These are phyloP conservation scores for Caenorhabditis afra DNA, from an alignment of 2,888 invertebrate species.

Conservation along the genomic window DNA sequence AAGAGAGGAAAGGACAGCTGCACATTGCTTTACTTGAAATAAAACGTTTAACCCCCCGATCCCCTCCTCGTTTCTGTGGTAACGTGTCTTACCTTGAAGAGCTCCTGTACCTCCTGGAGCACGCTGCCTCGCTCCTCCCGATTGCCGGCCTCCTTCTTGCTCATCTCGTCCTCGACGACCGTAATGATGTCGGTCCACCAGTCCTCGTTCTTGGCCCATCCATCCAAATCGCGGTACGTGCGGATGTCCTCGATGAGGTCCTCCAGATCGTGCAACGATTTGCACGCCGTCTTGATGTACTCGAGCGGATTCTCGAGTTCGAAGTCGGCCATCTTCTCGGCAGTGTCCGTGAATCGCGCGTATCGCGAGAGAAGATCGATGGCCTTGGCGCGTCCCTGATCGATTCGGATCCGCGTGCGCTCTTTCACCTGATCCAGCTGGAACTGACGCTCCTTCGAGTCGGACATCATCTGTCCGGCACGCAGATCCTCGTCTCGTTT, in stretches of 20 bases:
- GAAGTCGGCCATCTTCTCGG: slow-evolving; percentile 89
- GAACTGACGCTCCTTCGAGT: slow-evolving; percentile 96
- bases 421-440: slow-evolving; percentile 94
- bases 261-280: slow-evolving; percentile 90
- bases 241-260: slow-evolving; percentile 95
- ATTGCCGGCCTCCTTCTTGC: slow-evolving; percentile 25
- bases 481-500: slow-evolving; percentile 91
- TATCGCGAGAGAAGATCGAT: slow-evolving; percentile 94
- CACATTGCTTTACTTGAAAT: background rate
- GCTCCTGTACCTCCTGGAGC: slow-evolving; percentile 88
- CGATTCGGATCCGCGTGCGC: slow-evolving; percentile 90
- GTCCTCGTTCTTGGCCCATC: slow-evolving; percentile 87
- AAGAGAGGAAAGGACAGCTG: slow-evolving; percentile 82
- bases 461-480: slow-evolving; percentile 95
- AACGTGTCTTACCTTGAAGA: slow-evolving; percentile 38
- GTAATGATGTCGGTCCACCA: slow-evolving; percentile 98
- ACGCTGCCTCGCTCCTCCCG: slow-evolving; percentile 89
- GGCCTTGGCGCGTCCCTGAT: slow-evolving; percentile 96
- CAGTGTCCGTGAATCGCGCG: slow-evolving; percentile 62
- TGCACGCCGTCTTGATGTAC: slow-evolving; percentile 88
- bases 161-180: slow-evolving; percentile 81
- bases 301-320: slow-evolving; percentile 99
- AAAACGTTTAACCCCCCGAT: no score
- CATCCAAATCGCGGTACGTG: slow-evolving; percentile 92
- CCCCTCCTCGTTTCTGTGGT: no score